phyloP scores from a whole-genome alignment of 2,888 invertebrate genomes.

The Drosophila acutilabella region DNA sequence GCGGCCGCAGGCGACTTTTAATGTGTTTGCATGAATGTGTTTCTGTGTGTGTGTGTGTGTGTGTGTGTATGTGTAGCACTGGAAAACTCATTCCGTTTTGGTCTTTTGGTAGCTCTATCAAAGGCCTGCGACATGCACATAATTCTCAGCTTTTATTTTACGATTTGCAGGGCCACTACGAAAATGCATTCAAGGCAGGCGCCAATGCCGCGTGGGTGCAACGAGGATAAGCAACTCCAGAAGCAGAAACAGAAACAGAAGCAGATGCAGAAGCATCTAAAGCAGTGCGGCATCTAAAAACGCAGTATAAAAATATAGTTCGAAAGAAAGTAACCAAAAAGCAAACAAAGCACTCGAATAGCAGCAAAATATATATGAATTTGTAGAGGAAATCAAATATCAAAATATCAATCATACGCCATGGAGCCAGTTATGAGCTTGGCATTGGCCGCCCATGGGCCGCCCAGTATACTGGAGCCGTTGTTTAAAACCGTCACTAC shows the following conservation, averaged over 20 bases:
- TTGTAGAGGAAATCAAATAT: slow-evolving; percentile 14
- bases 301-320: slow-evolving; percentile 1
- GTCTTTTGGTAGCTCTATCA: slow-evolving; percentile 47
- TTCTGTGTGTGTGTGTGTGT: slow-evolving; percentile 9
- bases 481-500: slow-evolving; percentile 83
- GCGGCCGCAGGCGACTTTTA: slow-evolving; percentile 58
- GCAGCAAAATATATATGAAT: background rate
- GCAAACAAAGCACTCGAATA: slow-evolving; percentile 1
- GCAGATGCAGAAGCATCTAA: slow-evolving; percentile 2
- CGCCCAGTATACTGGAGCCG: slow-evolving; percentile 84
- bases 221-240: slow-evolving; percentile 54
- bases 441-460: slow-evolving; percentile 82
- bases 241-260: slow-evolving; percentile 17
- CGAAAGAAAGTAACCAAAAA: slow-evolving; percentile 5
- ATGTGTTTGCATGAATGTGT: background rate
- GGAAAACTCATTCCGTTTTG: background rate
- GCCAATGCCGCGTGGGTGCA: slow-evolving; percentile 72
- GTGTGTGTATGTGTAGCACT: slow-evolving; percentile 4
- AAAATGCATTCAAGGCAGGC: slow-evolving; percentile 57
- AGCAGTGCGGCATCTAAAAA: slow-evolving; percentile 31
- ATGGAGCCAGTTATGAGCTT: slow-evolving; percentile 77
- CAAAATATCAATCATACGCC: slow-evolving; percentile 58
- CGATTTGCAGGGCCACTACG: slow-evolving; percentile 53
- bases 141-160: slow-evolving; percentile 52
- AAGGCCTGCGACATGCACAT: slow-evolving; percentile 69